Evolutionary conservation across 1,140 invertebrate genomes (phyloP).

Genomic region (Semibalanus balanoides): DNA sequence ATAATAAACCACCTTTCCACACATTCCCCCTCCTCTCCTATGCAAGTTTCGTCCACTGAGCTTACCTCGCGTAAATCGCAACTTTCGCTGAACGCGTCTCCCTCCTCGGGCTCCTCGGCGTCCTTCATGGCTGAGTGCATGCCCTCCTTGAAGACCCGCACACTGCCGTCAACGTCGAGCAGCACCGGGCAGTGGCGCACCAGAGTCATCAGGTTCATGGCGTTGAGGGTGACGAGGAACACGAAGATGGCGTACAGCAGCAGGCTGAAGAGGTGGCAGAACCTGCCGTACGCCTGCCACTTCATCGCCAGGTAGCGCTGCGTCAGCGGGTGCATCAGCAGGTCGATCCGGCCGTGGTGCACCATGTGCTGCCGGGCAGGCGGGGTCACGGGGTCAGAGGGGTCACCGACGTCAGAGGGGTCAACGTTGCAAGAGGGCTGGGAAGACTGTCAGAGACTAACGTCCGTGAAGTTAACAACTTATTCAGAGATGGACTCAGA

Average conservation of each 20-base stretch:
- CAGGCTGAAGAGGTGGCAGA: conserved; percentile 59
- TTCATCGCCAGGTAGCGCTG: conserved; percentile 70
- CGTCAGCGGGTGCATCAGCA: conserved; percentile 61
- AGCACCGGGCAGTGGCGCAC: background rate
- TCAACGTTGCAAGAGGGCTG: too few species aligned
- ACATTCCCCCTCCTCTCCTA: too few species aligned
- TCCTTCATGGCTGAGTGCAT: too few species aligned
- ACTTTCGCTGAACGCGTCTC: too few species aligned
- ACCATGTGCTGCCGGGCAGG: conserved; percentile 42
- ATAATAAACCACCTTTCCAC: too few species aligned
- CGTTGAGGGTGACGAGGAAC: conserved; percentile 40
- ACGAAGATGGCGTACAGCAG: conserved; percentile 59
- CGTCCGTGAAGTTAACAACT: too few species aligned
- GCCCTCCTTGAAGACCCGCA: background rate
- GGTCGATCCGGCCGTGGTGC: conserved; percentile 55
- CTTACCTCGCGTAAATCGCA: too few species aligned
- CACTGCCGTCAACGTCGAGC: background rate
- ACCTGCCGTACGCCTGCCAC: conserved; percentile 74
- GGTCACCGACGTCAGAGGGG: too few species aligned
- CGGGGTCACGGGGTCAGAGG: background rate
- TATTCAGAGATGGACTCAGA: too few species aligned
- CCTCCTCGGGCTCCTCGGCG: too few species aligned
- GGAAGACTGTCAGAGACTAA: too few species aligned
- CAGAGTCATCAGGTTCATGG: background rate
- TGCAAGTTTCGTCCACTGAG: too few species aligned